Base-by-base conservation (phyloP, 2,797 vertebrate species). In the Taeniopygia guttata region DNA sequence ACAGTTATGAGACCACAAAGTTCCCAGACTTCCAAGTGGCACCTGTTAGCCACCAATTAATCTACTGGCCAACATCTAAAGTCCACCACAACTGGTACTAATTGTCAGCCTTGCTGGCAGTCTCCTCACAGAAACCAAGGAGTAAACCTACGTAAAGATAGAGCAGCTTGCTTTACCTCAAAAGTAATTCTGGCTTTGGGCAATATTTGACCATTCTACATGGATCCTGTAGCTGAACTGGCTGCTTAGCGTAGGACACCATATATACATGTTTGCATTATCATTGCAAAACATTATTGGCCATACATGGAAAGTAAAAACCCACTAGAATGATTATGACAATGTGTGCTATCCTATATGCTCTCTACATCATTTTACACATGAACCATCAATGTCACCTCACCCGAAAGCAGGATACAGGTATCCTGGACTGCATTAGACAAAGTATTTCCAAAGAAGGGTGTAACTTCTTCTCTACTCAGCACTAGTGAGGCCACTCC, bases 1-100 rank as follows among this genome's bases (percentile, higher is more conserved):
- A 68, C 46, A 74, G 11, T 52, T 52, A 51, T 15, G 32, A 68
- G 85, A 76, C 92, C 66, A 34, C 95, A 78, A 83, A 84, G 10
- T 95, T 97, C 81, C 49, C 89, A 80, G 94, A 78, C 45, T 94
- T 96, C 91, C 87, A 95, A 94, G 79, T 85, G 82, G 56, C 38
- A 78, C 60, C 70, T 80, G 72, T 88, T 94, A 93, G 81, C 64
- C 60, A 38, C 84, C 74, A 87, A 88, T 93, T 96, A 94, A 90
- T 92, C 87, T 94, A 62, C 67, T 89, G 76, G 34, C 46, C 85
- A 64, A 4, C 75, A 93, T 94, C 78, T 73, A 16, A 96, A 68
- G 78, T 86, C 75, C 83, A 84, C 67, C 89, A 62, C 63, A 90
- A 77, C 9, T 80, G 84, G 48, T 55, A 77, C 27, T 73, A 84